A percentile compares a stretch with the other conserved stretches of the same genome.
phyloP scores from a whole-genome alignment of 2,797 vertebrate species.

The Scolopax rusticola region DNA sequence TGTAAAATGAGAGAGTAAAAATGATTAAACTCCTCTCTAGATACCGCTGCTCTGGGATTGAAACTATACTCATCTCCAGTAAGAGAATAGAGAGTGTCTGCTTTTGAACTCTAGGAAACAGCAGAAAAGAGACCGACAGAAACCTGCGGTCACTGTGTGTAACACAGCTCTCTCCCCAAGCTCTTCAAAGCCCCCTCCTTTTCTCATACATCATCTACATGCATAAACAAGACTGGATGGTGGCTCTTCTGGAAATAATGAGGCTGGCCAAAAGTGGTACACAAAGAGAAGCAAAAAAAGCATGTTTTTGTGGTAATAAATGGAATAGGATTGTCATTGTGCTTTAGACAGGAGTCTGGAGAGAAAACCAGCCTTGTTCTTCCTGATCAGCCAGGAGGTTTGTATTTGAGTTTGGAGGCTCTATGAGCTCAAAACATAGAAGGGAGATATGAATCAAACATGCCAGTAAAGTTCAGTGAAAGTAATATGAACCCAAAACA shows the following conservation, averaged over 20 bases:
- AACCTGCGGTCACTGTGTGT: neutral
- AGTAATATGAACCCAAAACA: conserved; percentile 7
- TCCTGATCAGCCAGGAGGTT: neutral
- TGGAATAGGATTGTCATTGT: neutral
- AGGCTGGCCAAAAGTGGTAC: neutral
- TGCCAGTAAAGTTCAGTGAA: conserved; percentile 12
- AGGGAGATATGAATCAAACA: conserved; percentile 13
- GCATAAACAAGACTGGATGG: neutral
- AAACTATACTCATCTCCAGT: neutral
- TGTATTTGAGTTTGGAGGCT: neutral
- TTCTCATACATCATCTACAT: neutral
- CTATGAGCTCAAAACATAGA: neutral
- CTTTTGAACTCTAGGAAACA: conserved; percentile 15
- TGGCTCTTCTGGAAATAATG: neutral
- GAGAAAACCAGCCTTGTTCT: neutral
- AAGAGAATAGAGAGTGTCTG: neutral
- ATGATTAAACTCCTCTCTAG: neutral
- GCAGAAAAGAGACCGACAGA: neutral
- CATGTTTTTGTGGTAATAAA: neutral
- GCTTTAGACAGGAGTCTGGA: neutral
- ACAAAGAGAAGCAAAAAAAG: neutral
- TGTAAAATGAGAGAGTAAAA: conserved; percentile 26
- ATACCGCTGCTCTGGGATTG: neutral
- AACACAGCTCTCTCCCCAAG: neutral
- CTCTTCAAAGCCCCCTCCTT: neutral